Base-by-base conservation (phyloP, 2,888 invertebrate species). In the Cephus pygmeus region DNA sequence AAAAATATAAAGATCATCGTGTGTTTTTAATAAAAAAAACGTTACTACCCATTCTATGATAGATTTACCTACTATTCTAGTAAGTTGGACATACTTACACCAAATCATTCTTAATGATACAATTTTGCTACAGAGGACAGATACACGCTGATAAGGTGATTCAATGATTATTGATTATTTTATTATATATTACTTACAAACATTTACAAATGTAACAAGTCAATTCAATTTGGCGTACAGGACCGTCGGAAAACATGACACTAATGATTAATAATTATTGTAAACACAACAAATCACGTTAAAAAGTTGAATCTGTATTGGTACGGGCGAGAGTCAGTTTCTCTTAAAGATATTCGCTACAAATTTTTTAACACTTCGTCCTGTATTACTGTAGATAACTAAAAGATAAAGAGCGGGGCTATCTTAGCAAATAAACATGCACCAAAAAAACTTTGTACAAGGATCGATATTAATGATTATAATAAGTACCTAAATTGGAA, bases 161-260 rank as follows among this genome's bases (percentile, higher is more conserved):
- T 83, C 80, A 83, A 81, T 83, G 84, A 84, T 88, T 87, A 86
- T 86, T 85, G 87, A 89, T 89, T 87, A 88, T 87, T 89, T 89
- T 89, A 89, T 89, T 89, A 87, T 85, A 86, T 89, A 88, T 86
- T 89, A 89, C 89, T 89, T 89, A 89, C 89, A 89, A 89, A 89
- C 89, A 89, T 89, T 89, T 89, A 89, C 89, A 89, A 89, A 89
- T 89, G 88, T 89, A 89, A 89, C 89, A 89, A 89, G 86, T 89
- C 88, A 89, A 89, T 89, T 89, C 88, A 89, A 88, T 89, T 89
- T 89, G 87, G 89, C 89, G 86, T 89, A 89, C 86, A 88, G 87
- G 85, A 89, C 87, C 86, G 83, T 89, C 85, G 79, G 85, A 85
- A 87, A 87, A 86, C 85, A 86, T 87, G 88, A 87, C 83, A 86